These are phyloP conservation scores for Echinops telfairi DNA, from an alignment of 2,113 vertebrate species.

Conservation along the genomic window DNA sequence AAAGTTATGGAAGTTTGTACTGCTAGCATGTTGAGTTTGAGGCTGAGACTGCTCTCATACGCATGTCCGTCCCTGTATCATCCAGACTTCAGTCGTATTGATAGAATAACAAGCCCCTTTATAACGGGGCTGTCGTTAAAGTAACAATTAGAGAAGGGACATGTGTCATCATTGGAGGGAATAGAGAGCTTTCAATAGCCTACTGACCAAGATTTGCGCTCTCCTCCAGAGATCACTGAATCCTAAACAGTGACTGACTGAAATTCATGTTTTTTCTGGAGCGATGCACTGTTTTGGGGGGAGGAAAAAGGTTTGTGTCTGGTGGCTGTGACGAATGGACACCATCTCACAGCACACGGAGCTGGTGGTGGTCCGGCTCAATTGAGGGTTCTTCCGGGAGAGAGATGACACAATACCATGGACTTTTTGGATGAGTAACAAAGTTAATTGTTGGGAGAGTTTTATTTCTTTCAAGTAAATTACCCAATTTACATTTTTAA, in stretches of 20 bases:
- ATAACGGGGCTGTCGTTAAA: not conserved
- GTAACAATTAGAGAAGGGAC: not conserved
- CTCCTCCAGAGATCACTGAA: not conserved
- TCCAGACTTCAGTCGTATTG: accelerated
- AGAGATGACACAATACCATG: not conserved
- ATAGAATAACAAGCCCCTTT: accelerated
- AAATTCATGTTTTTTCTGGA: not conserved
- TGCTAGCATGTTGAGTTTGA: accelerated
- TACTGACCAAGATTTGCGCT: not conserved
- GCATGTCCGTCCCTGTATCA: accelerated
- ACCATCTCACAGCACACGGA: not conserved
- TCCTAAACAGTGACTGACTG: not conserved
- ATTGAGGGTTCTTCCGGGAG: accelerated
- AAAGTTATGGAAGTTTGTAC: accelerated
- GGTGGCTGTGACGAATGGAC: not conserved
- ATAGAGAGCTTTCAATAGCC: not conserved
- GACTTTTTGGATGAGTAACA: not conserved
- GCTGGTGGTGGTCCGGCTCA: not conserved
- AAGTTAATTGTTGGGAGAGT: not conserved
- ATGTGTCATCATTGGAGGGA: not conserved
- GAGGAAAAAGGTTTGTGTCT: not conserved
- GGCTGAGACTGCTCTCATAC: not conserved
- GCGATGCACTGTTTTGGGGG: not conserved
- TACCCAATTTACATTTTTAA: constrained; percentile 75
- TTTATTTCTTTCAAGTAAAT: not conserved